Conservation (phyloP, 2,113 vertebrate genomes). For the Xerus inauris region DNA sequence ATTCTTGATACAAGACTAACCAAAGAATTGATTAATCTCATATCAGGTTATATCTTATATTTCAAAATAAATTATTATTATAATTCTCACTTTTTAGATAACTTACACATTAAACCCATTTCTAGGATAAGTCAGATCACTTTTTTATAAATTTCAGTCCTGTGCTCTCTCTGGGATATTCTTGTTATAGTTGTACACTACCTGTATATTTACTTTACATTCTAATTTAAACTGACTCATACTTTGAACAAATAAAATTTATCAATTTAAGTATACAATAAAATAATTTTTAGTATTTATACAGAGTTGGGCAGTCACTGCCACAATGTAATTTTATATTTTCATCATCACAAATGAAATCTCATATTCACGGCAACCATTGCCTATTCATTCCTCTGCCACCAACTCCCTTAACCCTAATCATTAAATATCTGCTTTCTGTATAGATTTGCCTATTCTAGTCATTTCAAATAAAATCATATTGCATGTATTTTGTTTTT, state of each 20-base stretch:
- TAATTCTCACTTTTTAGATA: neutral
- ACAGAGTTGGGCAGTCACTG: neutral
- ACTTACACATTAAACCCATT: neutral
- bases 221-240: conserved; percentile 39
- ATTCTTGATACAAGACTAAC: neutral
- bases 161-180: neutral
- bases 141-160: conserved; percentile 44
- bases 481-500: neutral
- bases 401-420: neutral
- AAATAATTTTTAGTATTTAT: neutral
- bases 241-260: neutral
- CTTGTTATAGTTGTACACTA: neutral
- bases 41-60: neutral
- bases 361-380: neutral
- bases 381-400: neutral
- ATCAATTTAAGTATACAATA: neutral
- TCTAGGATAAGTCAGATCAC: neutral
- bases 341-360: neutral
- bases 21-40: conserved; percentile 35
- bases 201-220: neutral
- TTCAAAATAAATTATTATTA: conserved; percentile 31
- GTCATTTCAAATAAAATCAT: conserved; percentile 11
- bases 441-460: neutral
- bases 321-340: conserved; percentile 38
- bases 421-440: conserved; percentile 1